These are phyloP conservation scores for Channallabes apus DNA, from an alignment of 2,797 vertebrate species.

Conservation along the genomic window DNA sequence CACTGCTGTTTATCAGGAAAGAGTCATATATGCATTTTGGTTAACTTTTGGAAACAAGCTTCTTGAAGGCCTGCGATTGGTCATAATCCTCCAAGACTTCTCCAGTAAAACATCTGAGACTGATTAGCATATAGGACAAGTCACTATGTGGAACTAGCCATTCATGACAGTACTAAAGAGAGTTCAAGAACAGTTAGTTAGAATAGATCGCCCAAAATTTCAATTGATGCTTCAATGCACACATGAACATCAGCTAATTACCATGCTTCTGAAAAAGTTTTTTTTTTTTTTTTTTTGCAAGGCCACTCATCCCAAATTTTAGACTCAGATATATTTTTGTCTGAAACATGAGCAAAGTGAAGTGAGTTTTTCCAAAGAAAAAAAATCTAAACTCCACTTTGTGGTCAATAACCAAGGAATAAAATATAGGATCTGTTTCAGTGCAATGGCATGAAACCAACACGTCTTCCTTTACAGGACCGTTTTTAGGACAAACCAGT, in stretches of 20 bases:
- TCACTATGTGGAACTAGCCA: background rate
- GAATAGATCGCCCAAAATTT: background rate
- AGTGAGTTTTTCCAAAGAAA: background rate
- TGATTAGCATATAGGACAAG: background rate
- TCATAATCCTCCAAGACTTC: background rate
- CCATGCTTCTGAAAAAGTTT: background rate
- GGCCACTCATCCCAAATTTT: background rate
- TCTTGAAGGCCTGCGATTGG: background rate
- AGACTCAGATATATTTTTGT: conserved; percentile 18
- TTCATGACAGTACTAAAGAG: background rate
- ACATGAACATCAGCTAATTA: background rate
- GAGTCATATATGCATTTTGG: background rate
- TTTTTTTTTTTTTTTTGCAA: too few species aligned
- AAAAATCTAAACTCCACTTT: conserved; percentile 38
- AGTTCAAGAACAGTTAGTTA: background rate
- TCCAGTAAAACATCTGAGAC: background rate
- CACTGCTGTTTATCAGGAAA: background rate
- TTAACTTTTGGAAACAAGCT: background rate
- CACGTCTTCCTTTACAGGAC: background rate
- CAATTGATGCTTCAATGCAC: background rate
- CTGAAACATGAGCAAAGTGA: conserved; percentile 2
- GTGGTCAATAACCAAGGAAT: conserved; percentile 7
- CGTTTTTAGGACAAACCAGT: background rate
- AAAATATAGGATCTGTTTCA: conserved; percentile 38
- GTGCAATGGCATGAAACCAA: conserved; percentile 15